These are phyloP conservation scores for Micronisus gabar DNA, from an alignment of 2,113 vertebrate genomes.

Conservation along the genomic window DNA sequence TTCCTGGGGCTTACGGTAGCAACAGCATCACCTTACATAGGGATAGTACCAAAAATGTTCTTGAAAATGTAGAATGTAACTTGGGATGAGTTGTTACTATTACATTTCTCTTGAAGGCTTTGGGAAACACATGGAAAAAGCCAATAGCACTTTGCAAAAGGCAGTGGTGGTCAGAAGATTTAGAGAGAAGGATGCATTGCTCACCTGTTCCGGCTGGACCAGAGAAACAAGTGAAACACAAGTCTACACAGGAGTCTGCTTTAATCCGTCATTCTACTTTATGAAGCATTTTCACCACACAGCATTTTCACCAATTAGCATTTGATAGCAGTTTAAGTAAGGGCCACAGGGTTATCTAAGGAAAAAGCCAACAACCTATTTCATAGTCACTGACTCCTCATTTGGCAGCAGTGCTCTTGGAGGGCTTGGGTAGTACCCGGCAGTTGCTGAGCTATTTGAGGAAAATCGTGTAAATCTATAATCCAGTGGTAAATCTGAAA, in stretches of 20 bases:
- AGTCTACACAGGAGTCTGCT: slow-evolving; percentile 27
- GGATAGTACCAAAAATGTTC: background rate
- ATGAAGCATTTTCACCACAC: slow-evolving; percentile 44
- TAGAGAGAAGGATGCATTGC: background rate
- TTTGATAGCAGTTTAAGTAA: slow-evolving; percentile 35
- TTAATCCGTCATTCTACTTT: slow-evolving; percentile 48
- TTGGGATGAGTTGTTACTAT: background rate
- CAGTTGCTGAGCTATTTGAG: slow-evolving; percentile 80
- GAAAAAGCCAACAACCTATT: slow-evolving; percentile 25
- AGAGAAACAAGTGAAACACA: slow-evolving; percentile 17
- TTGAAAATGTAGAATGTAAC: background rate
- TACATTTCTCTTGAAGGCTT: background rate
- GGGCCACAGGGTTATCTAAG: background rate
- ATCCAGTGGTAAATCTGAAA: slow-evolving; percentile 91
- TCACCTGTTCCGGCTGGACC: background rate
- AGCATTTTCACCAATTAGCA: slow-evolving; percentile 36
- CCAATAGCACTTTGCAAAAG: background rate
- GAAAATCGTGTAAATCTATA: slow-evolving; percentile 92
- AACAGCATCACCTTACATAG: background rate
- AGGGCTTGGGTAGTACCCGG: slow-evolving; percentile 90
- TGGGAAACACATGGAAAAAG: background rate
- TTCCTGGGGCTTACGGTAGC: background rate
- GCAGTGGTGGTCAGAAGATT: background rate
- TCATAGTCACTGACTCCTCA: slow-evolving; percentile 58
- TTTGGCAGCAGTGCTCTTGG: slow-evolving; percentile 80